These are phyloP conservation scores for Xenopus laevis DNA, from an alignment of 2,113 vertebrate genomes.

Conservation along the genomic window DNA sequence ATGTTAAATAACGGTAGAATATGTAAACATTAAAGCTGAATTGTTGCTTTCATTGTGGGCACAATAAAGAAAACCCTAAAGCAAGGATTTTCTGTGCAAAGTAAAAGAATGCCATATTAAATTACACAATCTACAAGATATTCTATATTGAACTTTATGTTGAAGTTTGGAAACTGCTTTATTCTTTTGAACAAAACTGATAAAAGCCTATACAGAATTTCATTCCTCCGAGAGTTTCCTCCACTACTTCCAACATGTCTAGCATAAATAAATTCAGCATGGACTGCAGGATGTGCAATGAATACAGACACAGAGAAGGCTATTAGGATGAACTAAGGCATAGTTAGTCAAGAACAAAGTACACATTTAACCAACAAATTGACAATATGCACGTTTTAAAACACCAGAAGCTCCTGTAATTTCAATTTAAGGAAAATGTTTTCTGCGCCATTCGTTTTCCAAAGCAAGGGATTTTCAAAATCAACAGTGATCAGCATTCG, in stretches of 20 bases:
- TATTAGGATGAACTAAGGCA: conserved; percentile 13
- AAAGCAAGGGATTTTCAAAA: not conserved
- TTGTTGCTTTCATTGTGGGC: not conserved
- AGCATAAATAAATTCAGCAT: conserved; percentile 24
- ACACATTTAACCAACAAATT: conserved; percentile 38
- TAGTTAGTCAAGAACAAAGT: conserved; percentile 41
- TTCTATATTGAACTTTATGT: conserved; percentile 27
- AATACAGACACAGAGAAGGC: conserved; percentile 2
- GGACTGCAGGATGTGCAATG: not conserved
- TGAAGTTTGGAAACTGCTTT: conserved; percentile 29
- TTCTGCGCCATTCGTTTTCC: conserved; percentile 1
- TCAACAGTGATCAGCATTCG: not conserved
- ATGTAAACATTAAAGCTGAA: not conserved
- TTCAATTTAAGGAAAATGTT: conserved; percentile 18
- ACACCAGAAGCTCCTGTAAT: conserved; percentile 25
- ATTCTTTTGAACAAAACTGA: conserved; percentile 32
- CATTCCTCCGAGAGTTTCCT: conserved; percentile 21
- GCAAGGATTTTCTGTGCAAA: conserved; percentile 1
- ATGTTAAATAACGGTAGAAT: not conserved
- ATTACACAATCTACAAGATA: conserved; percentile 18
- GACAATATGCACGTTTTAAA: conserved; percentile 34
- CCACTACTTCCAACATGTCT: conserved; percentile 18
- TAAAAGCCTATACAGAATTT: conserved; percentile 27
- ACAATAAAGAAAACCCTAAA: conserved; percentile 8
- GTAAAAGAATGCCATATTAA: conserved; percentile 1